These are phyloP conservation scores for Pseudomugil gertrudae DNA, from an alignment of 2,797 vertebrate species.

Conservation along the genomic window DNA sequence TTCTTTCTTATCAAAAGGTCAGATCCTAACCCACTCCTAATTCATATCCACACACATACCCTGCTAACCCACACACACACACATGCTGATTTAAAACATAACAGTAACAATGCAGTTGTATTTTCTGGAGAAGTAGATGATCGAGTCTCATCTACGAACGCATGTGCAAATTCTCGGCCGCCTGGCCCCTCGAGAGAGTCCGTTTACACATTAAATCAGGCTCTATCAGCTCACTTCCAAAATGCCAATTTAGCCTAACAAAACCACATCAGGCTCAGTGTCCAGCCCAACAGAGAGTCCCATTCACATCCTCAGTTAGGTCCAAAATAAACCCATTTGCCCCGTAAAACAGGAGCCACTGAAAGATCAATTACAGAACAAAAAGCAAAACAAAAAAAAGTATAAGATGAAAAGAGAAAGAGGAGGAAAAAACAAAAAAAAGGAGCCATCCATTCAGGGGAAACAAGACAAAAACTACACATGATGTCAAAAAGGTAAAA, in stretches of 20 bases:
- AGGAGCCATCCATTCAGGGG: neutral
- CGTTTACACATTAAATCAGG: conserved; percentile 1
- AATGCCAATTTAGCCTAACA: neutral
- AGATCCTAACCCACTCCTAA: neutral
- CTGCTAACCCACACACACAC: neutral
- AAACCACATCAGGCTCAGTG: neutral
- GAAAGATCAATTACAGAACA: neutral
- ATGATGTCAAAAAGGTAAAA: neutral
- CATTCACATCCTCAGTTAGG: too few relatives aligned
- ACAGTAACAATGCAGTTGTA: neutral
- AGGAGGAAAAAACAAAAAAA: neutral
- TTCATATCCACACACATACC: neutral
- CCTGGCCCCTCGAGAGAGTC: neutral
- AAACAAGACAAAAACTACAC: neutral
- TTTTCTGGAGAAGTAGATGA: conserved; percentile 1
- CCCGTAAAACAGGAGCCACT: neutral
- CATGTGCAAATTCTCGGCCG: neutral
- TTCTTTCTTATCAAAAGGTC: neutral
- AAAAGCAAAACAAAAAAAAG: too few relatives aligned
- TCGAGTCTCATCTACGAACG: neutral
- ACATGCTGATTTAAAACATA: too few relatives aligned
- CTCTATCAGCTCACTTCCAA: neutral
- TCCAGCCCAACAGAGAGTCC: neutral
- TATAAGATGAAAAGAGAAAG: neutral
- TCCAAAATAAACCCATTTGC: neutral